Evolutionary conservation across 2,888 invertebrate species (phyloP), one percentile per base, ranked within the genome.

Genomic region (Lampropteryx suffumata): DNA sequence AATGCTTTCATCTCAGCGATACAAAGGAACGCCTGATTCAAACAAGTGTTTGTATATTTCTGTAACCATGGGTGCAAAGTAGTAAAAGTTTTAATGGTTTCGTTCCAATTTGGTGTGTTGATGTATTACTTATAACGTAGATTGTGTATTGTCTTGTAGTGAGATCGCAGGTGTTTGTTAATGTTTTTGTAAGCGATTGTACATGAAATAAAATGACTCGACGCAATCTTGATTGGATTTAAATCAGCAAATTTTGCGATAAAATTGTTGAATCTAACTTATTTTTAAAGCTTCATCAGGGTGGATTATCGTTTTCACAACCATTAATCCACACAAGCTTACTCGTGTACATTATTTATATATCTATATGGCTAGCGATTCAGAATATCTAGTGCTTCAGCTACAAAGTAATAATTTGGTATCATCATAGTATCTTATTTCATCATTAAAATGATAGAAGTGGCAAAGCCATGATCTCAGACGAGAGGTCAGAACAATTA

Each of bases 401-500:
- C 4, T 24, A 24, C 24, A 24, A 24, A 24, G 17, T 17, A 17
- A 5, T 2, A 24, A 24, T 24, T 4, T 24, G 24, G 24, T 7
- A 9, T n/a, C n/a, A n/a, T n/a, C n/a, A n/a, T n/a, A 28, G 4
- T 9, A 37, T 37, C 37, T 27, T 12, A 8, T 36, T 24, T 44
- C 27, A 34, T 34, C 37, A 39, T 27, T 21, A 46, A 28, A 37
- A 39, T 26, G 36, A 30, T 46, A 46, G 2, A 17, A 39, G 46
- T 46, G 39, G 5, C 33, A 34, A 52, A 54, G 52, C 62, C 62
- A 54, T 57, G 61, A 61, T 61, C 64, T 58, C 40, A 28, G 32
- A 35, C 21, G 29, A 35, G 44, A 68, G 66, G 66, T 67, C 59
- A 59, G 50, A 61, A 32, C 46, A 70, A 69, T 69, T 64, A 69